Conservation (phyloP, 2,113 vertebrate genomes). For the Uria lomvia region DNA sequence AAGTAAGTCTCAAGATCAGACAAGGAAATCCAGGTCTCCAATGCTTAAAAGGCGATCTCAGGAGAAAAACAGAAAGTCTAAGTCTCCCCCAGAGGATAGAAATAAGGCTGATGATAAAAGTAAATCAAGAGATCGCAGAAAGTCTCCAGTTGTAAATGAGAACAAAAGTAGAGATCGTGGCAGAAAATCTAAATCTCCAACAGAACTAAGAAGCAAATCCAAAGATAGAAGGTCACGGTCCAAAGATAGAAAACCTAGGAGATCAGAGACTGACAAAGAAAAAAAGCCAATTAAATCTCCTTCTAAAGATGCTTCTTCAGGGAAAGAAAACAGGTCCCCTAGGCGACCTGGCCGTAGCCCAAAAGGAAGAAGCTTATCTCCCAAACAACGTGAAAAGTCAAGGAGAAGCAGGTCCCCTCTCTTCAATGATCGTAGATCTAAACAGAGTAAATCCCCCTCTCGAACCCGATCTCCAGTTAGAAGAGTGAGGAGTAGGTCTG, state of each 20-base stretch:
- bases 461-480: conserved; percentile 82
- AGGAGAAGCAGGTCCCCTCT: conserved; percentile 77
- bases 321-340: conserved; percentile 96
- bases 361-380: conserved; percentile 86
- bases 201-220: conserved; percentile 77
- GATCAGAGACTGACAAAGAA: conserved; percentile 84
- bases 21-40: conserved; percentile 81
- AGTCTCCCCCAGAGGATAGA: conserved; percentile 76
- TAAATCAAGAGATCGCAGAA: conserved; percentile 77
- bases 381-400: conserved; percentile 81
- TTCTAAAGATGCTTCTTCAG: conserved; percentile 94
- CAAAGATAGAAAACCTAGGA: conserved; percentile 81
- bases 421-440: conserved; percentile 76
- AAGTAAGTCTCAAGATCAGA: conserved; percentile 83
- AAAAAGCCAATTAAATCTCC: conserved; percentile 93
- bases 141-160: conserved; percentile 76
- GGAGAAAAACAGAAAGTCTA: conserved; percentile 78
- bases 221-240: conserved; percentile 83
- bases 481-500: conserved; percentile 87
- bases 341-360: conserved; percentile 79
- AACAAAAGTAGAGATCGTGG: conserved; percentile 81
- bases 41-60: conserved; percentile 74
- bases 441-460: conserved; percentile 86
- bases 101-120: conserved; percentile 73
- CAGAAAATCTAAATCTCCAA: conserved; percentile 82